These are phyloP conservation scores for Panzeria rudis DNA, from an alignment of 2,888 invertebrate species.

Conservation along the genomic window DNA sequence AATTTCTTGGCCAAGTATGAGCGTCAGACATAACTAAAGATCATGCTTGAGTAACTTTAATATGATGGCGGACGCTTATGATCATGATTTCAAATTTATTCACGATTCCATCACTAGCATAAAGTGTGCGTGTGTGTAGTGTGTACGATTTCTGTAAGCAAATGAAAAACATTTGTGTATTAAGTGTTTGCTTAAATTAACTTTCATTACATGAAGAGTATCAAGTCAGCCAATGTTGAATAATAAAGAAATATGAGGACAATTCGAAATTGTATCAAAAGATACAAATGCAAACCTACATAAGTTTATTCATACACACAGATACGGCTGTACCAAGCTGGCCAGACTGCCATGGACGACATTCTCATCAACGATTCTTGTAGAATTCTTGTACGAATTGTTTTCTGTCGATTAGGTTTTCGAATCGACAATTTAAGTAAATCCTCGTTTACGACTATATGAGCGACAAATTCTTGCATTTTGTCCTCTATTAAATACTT, in stretches of 20 bases:
- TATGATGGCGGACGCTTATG: too few relatives aligned
- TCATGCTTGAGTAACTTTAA: neutral
- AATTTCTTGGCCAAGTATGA: too few relatives aligned
- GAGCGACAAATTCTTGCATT: too few relatives aligned
- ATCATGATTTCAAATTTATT: neutral
- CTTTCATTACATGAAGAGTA: slow-evolving; percentile 67
- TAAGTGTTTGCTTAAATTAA: slow-evolving; percentile 70
- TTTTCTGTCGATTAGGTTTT: too few relatives aligned
- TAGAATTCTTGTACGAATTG: too few relatives aligned
- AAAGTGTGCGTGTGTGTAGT: neutral
- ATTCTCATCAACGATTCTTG: too few relatives aligned
- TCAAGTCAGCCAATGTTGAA: slow-evolving; percentile 65
- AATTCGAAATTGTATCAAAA: slow-evolving; percentile 58
- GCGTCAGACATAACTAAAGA: neutral
- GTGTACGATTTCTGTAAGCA: slow-evolving; percentile 29
- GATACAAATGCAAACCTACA: slow-evolving; percentile 2
- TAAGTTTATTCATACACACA: neutral
- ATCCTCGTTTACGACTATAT: too few relatives aligned
- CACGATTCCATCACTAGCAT: neutral
- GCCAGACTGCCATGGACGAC: too few relatives aligned
- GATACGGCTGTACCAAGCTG: too few relatives aligned
- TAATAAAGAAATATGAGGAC: slow-evolving; percentile 68
- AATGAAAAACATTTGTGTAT: slow-evolving; percentile 66
- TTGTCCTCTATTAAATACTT: too few relatives aligned
- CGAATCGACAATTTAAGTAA: too few relatives aligned